These are phyloP conservation scores for Phrynosoma platyrhinos DNA, from an alignment of 2,113 vertebrate genomes.

Conservation along the genomic window DNA sequence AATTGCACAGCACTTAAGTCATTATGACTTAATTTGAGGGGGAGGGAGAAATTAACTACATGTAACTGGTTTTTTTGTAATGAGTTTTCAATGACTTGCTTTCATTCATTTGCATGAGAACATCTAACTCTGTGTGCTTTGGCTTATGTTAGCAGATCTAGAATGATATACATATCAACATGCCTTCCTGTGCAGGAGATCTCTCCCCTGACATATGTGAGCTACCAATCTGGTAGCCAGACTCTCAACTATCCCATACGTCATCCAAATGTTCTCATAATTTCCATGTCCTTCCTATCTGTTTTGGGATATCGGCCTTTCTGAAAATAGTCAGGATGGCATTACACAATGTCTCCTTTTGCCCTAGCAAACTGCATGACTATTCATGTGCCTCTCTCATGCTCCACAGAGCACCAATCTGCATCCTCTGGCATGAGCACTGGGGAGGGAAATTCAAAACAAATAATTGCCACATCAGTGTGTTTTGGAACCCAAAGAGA, in stretches of 20 bases:
- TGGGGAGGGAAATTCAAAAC: background rate
- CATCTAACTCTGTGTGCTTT: background rate
- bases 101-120: background rate
- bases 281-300: slow-evolving; percentile 7
- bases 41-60: no score
- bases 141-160: background rate
- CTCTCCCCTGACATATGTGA: background rate
- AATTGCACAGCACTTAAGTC: no score
- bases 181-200: background rate
- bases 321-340: slow-evolving; percentile 33
- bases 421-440: background rate
- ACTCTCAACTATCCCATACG: background rate
- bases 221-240: background rate
- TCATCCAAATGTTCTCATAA: background rate
- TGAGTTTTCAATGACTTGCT: background rate
- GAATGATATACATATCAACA: background rate
- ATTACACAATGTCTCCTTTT: background rate
- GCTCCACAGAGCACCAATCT: background rate
- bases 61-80: background rate
- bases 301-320: slow-evolving; percentile 8
- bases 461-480: background rate
- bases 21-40: no score
- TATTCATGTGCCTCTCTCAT: background rate
- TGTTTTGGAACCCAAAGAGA: background rate
- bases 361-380: slow-evolving; percentile 7